Percentiles rank a stretch among this genome's conserved stretches.
phyloP scores from a whole-genome alignment of 2,113 vertebrate genomes.

The Lepisosteus oculatus region DNA sequence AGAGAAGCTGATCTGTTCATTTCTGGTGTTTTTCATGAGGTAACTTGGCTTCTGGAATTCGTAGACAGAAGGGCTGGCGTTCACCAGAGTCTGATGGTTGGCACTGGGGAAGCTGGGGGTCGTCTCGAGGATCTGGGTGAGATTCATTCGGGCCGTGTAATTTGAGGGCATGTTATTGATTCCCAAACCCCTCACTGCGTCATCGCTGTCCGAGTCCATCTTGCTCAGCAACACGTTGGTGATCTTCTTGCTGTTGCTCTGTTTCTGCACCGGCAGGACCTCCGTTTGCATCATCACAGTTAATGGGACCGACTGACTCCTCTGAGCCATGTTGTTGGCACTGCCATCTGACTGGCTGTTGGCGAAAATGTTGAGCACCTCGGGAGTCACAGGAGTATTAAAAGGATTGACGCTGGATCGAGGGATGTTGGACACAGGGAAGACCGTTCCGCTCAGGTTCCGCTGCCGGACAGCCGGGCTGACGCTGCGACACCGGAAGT shows the following conservation, averaged over 20 bases:
- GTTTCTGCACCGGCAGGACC: slow-evolving; percentile 75
- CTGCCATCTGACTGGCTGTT: slow-evolving; percentile 72
- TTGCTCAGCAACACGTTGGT: slow-evolving; percentile 87
- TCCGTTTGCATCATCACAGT: slow-evolving; percentile 98
- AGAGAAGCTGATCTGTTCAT: slow-evolving; percentile 78
- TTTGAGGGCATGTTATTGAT: slow-evolving; percentile 86
- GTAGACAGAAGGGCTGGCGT: slow-evolving; percentile 77
- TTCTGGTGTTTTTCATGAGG: slow-evolving; percentile 81
- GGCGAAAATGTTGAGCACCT: slow-evolving; percentile 80
- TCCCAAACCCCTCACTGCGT: slow-evolving; percentile 81
- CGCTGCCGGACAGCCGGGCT: slow-evolving; percentile 94
- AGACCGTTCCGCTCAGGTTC: slow-evolving; percentile 78
- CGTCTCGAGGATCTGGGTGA: slow-evolving; percentile 94
- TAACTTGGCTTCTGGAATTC: slow-evolving; percentile 86
- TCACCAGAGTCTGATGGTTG: slow-evolving; percentile 75
- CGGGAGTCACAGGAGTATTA: slow-evolving; percentile 79
- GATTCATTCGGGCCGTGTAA: slow-evolving; percentile 97
- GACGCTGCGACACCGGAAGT: slow-evolving; percentile 90
- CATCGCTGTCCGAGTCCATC: slow-evolving; percentile 84
- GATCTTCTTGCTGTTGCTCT: slow-evolving; percentile 81
- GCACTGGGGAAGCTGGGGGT: slow-evolving; percentile 73
- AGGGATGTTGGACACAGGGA: slow-evolving; percentile 66
- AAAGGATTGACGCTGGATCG: slow-evolving; percentile 81
- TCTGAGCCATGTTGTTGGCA: slow-evolving; percentile 85
- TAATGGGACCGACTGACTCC: slow-evolving; percentile 93